Evolutionary conservation across 2,888 invertebrate genomes (phyloP), one percentile per base, ranked within the genome.

Genomic region (Drosophila nigricruria): DNA sequence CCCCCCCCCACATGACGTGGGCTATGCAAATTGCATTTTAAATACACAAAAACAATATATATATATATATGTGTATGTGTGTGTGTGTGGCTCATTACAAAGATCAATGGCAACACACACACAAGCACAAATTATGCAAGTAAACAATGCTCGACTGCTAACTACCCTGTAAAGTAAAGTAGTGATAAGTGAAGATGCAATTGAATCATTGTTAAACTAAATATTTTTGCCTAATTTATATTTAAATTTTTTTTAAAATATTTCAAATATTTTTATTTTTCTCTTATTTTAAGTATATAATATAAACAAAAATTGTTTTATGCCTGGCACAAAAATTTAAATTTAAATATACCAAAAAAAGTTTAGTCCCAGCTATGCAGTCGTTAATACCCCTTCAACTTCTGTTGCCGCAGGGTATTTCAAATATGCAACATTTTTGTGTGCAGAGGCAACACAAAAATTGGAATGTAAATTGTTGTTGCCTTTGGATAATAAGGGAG

Each of bases 11-110:
- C 58, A 52, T 57, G 52, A 63, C n/a, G 69, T 40, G 52, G 43
- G 54, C 57, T 62, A 47, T 64, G 67, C 64, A 87, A 83, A 83
- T 87, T 84, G 73, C 73, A 86, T 86, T 86, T 86, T 75, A 76
- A 78, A 85, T 80, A 53, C 58, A 63, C 62, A 57, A 43, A n/a
- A 32, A 32, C 20, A 23, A 32, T 30, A 32, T 27, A 62, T 45
- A 42, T 20, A 5, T 49, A 10, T 47, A 6, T 34, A 32, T 25
- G 47, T 54, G 40, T 10, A 4, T 42, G 32, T 42, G 30, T 40
- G 43, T 14, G 57, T 49, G 43, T 23, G 30, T 30, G 54, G 16
- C 62, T 78, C 72, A 81, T 82, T 82, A 79, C 75, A 62, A 59
- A 70, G 78, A 86, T 83, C 86, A 71, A 71, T 80, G 73, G 58